Conservation (phyloP, 2,888 invertebrate species). For the Eupithecia pulchellata region DNA sequence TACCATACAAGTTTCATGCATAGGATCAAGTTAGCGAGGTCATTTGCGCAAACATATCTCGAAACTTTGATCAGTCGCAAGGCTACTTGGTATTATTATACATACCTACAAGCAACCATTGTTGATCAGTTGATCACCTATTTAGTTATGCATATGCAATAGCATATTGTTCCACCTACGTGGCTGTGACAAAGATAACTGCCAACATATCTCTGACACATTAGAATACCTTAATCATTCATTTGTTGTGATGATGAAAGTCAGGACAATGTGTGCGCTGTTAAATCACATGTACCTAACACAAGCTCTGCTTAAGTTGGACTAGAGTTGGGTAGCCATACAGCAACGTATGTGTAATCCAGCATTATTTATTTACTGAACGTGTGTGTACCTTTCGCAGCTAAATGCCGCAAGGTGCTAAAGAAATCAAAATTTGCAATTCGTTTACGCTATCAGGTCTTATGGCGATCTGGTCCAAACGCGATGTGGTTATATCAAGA, state of each 20-base stretch:
- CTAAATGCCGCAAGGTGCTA: background rate
- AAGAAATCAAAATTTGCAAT: background rate
- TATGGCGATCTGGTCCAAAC: too few species aligned
- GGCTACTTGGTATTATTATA: slow-evolving; percentile 17
- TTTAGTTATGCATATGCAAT: slow-evolving; percentile 67
- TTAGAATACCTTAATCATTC: slow-evolving; percentile 12
- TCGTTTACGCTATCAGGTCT: too few species aligned
- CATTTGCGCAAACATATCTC: slow-evolving; percentile 35
- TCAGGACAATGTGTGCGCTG: background rate
- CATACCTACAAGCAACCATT: slow-evolving; percentile 17
- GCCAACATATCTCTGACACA: slow-evolving; percentile 21
- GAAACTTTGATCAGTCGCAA: slow-evolving; percentile 23
- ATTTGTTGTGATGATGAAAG: slow-evolving; percentile 23
- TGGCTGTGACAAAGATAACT: slow-evolving; percentile 39
- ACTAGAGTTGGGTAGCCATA: too few species aligned
- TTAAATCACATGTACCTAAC: too few species aligned
- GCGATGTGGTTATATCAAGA: too few species aligned
- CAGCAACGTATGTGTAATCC: too few species aligned
- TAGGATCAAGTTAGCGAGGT: slow-evolving; percentile 24
- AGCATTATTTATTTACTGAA: background rate
- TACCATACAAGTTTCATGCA: slow-evolving; percentile 15
- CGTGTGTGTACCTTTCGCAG: background rate
- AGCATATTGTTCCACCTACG: slow-evolving; percentile 74
- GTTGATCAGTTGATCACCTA: slow-evolving; percentile 36
- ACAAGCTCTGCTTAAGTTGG: too few species aligned